Evolutionary conservation across 2,888 invertebrate genomes (phyloP), one percentile per base, ranked within the genome.

Genomic region (Anthrax anthrax): DNA sequence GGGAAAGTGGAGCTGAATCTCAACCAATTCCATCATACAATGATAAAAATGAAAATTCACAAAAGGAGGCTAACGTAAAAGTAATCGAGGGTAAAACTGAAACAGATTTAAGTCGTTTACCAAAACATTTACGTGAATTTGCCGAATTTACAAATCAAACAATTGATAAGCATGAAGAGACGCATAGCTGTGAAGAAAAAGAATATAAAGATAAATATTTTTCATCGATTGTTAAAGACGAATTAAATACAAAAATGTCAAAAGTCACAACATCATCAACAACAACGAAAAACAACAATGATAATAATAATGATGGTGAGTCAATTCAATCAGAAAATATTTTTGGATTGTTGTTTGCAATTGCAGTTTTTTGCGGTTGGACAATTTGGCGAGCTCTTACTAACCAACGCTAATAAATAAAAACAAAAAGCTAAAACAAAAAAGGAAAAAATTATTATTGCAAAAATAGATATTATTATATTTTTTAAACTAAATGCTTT

Each of bases 61-160:
- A 16, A 60, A 37, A 47, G 41, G 54, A 54, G 39, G 59, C 62
- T 9, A 64, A 65, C 1, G 71, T 76, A 54, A 79, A 74, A 65
- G 74, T 85, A 45, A 75, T 84, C 40, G 81, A 84, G 60, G 80
- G 80, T 49, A 59, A 62, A 42, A 59, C 74, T 65, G 72, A 76
- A 59, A 76, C 73, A 49, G 78, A 78, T 57, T 71, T 78, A 39
- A 71, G 72, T 46, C 75, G 75, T 50, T 71, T 87, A 50, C 88
- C 88, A 6, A 79, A 74, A 57, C 88, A 88, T 66, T 72, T 88
- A 59, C 79, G 79, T 60, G 87, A 88, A 58, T 85, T 87, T 61
- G 78, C 86, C 56, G 76, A 74, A 59, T 77, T 67, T 46, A 60
- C 64, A 12, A 63, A 56, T 39, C 46, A 57, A 57, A 6, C 55